These are phyloP conservation scores for Cryptocephalus moraei DNA, from an alignment of 2,888 invertebrate species.

Conservation along the genomic window DNA sequence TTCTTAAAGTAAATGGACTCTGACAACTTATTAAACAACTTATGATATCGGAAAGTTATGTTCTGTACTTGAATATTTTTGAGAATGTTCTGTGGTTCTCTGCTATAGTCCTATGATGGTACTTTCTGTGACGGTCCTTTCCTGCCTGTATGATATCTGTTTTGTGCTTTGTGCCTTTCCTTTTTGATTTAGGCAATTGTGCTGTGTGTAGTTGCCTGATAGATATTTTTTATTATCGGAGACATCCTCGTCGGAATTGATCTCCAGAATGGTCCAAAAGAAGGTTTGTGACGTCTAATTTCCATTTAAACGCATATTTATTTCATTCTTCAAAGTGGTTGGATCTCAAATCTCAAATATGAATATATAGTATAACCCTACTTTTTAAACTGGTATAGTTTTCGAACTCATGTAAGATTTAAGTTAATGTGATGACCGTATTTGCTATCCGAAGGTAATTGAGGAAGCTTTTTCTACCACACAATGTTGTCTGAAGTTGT, in stretches of 20 bases:
- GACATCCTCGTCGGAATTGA: conserved; percentile 13
- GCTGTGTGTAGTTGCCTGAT: too few relatives aligned
- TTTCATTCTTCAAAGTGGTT: background rate
- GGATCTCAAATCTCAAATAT: background rate
- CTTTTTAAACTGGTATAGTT: background rate
- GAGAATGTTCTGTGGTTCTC: too few relatives aligned
- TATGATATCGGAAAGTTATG: too few relatives aligned
- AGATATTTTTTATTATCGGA: conserved; percentile 9
- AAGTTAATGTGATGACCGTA: conserved; percentile 21
- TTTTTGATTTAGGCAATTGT: too few relatives aligned
- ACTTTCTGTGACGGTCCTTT: too few relatives aligned
- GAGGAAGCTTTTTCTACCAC: conserved; percentile 28
- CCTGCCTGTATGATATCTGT: too few relatives aligned
- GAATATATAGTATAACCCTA: background rate
- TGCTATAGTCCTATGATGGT: too few relatives aligned
- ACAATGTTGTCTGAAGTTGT: conserved; percentile 12
- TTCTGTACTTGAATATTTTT: too few relatives aligned
- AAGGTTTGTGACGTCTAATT: conserved; percentile 22
- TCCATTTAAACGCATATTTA: conserved; percentile 2
- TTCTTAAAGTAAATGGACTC: too few relatives aligned
- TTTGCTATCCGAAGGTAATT: conserved; percentile 31
- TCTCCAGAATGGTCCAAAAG: conserved; percentile 30
- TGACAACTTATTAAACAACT: too few relatives aligned
- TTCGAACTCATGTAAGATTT: background rate
- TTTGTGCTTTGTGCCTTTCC: too few relatives aligned